These are phyloP conservation scores for Dipodomys merriami DNA, from an alignment of 2,113 vertebrate species.

Conservation along the genomic window DNA sequence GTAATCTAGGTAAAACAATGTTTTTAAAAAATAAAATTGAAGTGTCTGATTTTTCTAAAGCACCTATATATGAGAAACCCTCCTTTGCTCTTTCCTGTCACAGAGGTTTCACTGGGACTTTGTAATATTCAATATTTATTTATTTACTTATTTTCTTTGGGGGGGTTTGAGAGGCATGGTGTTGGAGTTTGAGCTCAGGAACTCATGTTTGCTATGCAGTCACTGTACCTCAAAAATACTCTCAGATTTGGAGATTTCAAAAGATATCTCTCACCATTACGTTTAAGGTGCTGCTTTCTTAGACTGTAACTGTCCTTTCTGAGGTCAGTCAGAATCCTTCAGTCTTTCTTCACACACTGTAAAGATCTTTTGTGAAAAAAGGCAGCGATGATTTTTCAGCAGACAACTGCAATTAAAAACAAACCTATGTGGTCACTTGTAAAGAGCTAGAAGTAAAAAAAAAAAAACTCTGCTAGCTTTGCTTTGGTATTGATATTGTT, in stretches of 20 bases:
- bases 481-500: background rate
- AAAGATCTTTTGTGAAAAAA: conserved; percentile 7
- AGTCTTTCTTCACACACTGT: background rate
- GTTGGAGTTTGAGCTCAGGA: too few species aligned
- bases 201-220: too few species aligned
- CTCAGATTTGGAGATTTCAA: background rate
- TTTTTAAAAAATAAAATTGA: background rate
- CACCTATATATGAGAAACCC: background rate
- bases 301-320: background rate
- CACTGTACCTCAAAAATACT: too few species aligned
- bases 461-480: background rate
- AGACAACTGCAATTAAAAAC: background rate
- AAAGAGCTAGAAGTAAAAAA: background rate
- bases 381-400: background rate
- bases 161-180: too few species aligned
- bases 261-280: background rate
- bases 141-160: too few species aligned
- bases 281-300: background rate
- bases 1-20: background rate
- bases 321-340: background rate
- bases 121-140: background rate
- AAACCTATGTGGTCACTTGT: background rate
- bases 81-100: background rate
- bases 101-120: background rate
- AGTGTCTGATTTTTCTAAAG: background rate